Evolutionary conservation across 2,113 vertebrate species (phyloP).

Genomic region (Scolopax mira): DNA sequence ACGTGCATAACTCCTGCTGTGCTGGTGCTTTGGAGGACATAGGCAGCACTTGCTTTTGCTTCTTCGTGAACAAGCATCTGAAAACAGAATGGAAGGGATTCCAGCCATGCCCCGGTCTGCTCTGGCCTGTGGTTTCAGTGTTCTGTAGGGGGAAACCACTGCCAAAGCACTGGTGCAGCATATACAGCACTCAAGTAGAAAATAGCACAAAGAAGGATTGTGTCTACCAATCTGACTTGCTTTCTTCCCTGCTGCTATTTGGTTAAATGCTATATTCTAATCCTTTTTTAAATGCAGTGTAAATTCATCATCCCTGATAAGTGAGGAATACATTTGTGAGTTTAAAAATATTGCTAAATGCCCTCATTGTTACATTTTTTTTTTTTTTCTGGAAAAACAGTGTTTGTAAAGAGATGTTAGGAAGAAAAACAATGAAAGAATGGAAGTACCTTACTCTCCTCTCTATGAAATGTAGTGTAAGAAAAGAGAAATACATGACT

Average conservation of each 20-base stretch:
- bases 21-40: not conserved
- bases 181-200: not conserved
- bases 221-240: not conserved
- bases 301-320: not conserved
- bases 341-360: not conserved
- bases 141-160: not conserved
- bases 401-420: not conserved
- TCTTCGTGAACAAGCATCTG: not conserved
- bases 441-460: not conserved
- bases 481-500: not conserved
- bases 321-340: not conserved
- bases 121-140: not conserved
- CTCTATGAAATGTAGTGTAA: not conserved
- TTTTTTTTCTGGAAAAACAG: not conserved
- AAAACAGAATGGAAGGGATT: not conserved
- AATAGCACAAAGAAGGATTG: not conserved
- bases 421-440: not conserved
- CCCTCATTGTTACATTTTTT: not conserved
- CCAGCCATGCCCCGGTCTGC: fast-evolving
- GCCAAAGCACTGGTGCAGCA: not conserved
- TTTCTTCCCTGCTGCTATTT: not conserved
- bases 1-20: not conserved
- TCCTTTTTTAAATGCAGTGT: not conserved
- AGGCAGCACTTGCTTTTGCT: not conserved
- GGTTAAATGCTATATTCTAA: not conserved